phyloP scores from a whole-genome alignment of 1,140 invertebrate species.

The Anoplolepis gracilipes region DNA sequence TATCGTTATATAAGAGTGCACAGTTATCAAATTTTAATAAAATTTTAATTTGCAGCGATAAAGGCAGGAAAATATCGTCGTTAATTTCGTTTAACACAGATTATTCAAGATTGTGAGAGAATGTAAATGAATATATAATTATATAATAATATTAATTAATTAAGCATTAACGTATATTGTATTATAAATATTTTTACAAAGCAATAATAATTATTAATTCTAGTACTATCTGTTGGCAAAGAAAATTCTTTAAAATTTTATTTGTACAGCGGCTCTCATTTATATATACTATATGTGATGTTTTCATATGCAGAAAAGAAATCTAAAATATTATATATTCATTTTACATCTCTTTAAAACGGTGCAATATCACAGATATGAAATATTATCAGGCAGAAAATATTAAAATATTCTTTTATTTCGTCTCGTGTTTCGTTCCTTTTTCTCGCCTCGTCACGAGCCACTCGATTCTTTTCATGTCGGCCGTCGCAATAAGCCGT shows the following conservation, averaged over 20 bases:
- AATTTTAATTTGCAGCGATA: constrained; percentile 7
- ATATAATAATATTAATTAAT: not conserved
- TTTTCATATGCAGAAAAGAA: not conserved
- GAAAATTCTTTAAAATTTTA: too few species aligned
- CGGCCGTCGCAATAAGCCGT: constrained; percentile 33
- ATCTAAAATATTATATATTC: constrained; percentile 5
- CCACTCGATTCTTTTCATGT: constrained; percentile 51
- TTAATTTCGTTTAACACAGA: not conserved
- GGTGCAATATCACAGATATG: constrained; percentile 8
- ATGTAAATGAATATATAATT: not conserved
- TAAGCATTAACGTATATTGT: not conserved
- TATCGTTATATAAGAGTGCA: too few species aligned
- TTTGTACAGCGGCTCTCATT: too few species aligned
- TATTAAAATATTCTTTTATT: constrained; percentile 11
- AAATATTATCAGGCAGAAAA: constrained; percentile 46
- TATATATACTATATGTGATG: not conserved
- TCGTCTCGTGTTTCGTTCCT: constrained; percentile 13
- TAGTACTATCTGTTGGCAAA: not conserved
- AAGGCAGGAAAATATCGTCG: not conserved
- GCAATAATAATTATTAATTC: not conserved
- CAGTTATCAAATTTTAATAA: constrained; percentile 11
- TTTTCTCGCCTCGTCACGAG: constrained; percentile 44
- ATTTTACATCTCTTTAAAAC: not conserved
- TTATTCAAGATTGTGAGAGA: not conserved
- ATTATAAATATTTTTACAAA: not conserved